These are phyloP conservation scores for Lophochroa leadbeateri DNA, from an alignment of 2,113 vertebrate species.

Conservation along the genomic window DNA sequence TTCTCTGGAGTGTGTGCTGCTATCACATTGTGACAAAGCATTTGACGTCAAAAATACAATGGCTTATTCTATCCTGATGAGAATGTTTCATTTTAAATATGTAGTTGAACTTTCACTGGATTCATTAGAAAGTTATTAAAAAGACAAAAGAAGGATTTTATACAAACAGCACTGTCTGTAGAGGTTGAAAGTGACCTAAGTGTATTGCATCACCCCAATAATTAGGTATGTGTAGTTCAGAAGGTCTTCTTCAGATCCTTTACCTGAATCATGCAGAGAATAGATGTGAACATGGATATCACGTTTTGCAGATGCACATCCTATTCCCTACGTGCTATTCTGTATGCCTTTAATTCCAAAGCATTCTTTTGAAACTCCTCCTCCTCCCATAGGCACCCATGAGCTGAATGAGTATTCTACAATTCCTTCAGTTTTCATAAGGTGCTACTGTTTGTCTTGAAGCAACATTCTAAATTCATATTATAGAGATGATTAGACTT, in stretches of 20 bases:
- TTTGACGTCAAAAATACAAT: background rate
- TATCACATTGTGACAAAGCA: background rate
- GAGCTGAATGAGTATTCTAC: background rate
- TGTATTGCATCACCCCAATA: background rate
- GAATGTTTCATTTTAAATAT: background rate
- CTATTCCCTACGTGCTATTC: background rate
- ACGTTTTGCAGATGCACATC: background rate
- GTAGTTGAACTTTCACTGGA: background rate
- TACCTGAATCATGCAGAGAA: background rate
- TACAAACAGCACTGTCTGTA: background rate
- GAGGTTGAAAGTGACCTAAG: background rate
- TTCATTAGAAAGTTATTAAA: background rate
- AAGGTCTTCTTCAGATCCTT: background rate
- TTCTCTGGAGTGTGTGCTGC: background rate
- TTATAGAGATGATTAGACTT: conserved; percentile 2
- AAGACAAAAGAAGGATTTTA: background rate
- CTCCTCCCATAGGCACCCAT: background rate
- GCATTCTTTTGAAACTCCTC: background rate
- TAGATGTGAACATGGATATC: background rate
- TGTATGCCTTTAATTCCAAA: background rate
- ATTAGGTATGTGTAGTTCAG: background rate
- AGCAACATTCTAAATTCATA: background rate
- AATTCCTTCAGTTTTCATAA: background rate
- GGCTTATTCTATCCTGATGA: background rate
- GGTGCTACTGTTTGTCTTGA: background rate